These are phyloP conservation scores for Zaprionus ghesquierei DNA, from an alignment of 1,140 invertebrate genomes.

Conservation along the genomic window DNA sequence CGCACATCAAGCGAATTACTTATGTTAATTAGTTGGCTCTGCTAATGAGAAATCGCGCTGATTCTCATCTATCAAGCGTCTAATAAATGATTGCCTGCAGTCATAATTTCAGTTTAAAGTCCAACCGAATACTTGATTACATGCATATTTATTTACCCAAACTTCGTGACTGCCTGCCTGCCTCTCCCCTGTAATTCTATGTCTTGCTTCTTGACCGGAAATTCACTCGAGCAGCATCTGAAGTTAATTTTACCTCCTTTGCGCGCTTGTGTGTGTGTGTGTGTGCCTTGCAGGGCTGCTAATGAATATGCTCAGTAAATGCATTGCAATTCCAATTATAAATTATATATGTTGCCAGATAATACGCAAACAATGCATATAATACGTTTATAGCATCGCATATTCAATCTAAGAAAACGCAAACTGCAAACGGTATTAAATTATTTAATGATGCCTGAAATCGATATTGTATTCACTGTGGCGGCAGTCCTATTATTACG, in stretches of 20 bases:
- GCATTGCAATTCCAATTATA: not conserved
- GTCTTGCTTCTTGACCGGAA: slow-evolving; percentile 39
- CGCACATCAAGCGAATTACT: slow-evolving; percentile 68
- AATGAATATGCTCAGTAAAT: not conserved
- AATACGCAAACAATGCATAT: not conserved
- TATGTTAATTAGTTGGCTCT: slow-evolving; percentile 73
- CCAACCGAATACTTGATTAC: slow-evolving; percentile 11
- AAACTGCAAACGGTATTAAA: not conserved
- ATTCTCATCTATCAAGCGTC: slow-evolving; percentile 46
- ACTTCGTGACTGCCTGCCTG: too few species aligned
- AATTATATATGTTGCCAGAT: not conserved
- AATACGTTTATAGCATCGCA: slow-evolving; percentile 8
- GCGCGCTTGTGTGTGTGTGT: too few species aligned
- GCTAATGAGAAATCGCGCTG: slow-evolving; percentile 70
- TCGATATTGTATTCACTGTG: not conserved
- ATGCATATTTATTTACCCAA: slow-evolving; percentile 25
- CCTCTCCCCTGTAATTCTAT: not conserved
- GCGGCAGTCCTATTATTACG: not conserved
- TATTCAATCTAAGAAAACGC: not conserved
- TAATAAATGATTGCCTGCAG: slow-evolving; percentile 42
- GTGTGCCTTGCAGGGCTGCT: not conserved
- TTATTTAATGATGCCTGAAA: not conserved
- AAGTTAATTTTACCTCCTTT: slow-evolving; percentile 7
- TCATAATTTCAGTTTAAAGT: slow-evolving; percentile 29
- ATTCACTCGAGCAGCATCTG: slow-evolving; percentile 29